phyloP scores from a whole-genome alignment of 2,888 invertebrate species.

The Onchidella celtica region DNA sequence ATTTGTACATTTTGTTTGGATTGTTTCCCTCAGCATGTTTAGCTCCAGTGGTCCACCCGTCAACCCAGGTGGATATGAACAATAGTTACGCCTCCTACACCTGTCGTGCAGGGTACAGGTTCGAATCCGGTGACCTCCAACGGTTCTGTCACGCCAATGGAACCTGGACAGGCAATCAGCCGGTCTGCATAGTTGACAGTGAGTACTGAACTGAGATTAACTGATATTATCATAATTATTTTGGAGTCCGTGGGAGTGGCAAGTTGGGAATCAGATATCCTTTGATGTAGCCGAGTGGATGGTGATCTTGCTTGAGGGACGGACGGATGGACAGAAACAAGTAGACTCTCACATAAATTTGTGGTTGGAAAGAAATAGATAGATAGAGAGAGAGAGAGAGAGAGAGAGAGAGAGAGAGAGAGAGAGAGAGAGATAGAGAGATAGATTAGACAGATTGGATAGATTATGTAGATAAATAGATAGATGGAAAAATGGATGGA shows the following conservation, averaged over 20 bases:
- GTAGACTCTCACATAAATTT: too few relatives aligned
- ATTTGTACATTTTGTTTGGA: background rate
- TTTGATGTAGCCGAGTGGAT: background rate
- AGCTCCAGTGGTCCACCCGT: background rate
- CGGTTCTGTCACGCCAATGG: slow-evolving; percentile 48
- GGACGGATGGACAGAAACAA: background rate
- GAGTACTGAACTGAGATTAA: too few relatives aligned
- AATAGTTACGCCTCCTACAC: slow-evolving; percentile 37
- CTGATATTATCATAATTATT: too few relatives aligned
- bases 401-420: too few relatives aligned
- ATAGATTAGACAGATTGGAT: too few relatives aligned
- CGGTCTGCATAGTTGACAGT: slow-evolving; percentile 51
- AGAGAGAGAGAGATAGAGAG: too few relatives aligned
- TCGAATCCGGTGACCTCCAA: slow-evolving; percentile 39
- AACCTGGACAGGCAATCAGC: slow-evolving; percentile 47
- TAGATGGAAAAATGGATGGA: too few relatives aligned
- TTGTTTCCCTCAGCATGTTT: background rate
- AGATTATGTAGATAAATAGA: too few relatives aligned
- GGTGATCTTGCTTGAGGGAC: background rate
- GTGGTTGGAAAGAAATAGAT: too few relatives aligned
- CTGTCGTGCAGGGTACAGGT: slow-evolving; percentile 48
- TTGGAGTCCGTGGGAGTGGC: background rate
- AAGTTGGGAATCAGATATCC: background rate
- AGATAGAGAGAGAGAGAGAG: background rate
- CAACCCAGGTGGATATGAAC: slow-evolving; percentile 32